Conservation (phyloP, 1,140 invertebrate species). For the Lycorma delicatula region DNA sequence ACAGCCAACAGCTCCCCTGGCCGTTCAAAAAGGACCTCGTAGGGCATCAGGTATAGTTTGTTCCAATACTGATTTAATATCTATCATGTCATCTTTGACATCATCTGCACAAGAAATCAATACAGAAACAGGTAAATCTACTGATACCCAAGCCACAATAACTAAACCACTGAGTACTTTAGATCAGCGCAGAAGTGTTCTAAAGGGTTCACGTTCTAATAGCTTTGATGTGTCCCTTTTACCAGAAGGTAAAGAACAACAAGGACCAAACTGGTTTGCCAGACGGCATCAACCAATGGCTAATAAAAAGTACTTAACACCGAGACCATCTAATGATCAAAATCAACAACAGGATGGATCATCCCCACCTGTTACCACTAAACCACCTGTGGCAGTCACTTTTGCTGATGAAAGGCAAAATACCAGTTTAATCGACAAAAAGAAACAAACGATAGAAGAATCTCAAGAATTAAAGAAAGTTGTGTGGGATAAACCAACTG, state of each 20-base stretch:
- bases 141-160: constrained; percentile 19
- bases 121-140: constrained; percentile 2
- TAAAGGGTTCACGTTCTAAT: constrained; percentile 60
- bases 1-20: constrained; percentile 11
- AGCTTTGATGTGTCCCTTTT: constrained; percentile 72
- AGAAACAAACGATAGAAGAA: not conserved
- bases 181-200: constrained; percentile 43
- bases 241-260: constrained; percentile 40
- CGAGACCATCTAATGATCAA: not conserved
- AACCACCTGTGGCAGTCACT: constrained; percentile 31
- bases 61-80: constrained; percentile 68
- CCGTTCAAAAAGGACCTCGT: constrained; percentile 5
- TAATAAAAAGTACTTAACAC: constrained; percentile 31
- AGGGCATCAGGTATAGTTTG: constrained; percentile 52
- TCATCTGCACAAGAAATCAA: constrained; percentile 66
- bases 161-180: constrained; percentile 25
- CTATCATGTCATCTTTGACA: constrained; percentile 67
- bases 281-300: constrained; percentile 62
- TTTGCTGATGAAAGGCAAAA: constrained; percentile 36
- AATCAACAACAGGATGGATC: not conserved
- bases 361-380: constrained; percentile 30
- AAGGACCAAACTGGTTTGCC: constrained; percentile 58
- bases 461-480: constrained; percentile 41
- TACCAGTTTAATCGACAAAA: constrained; percentile 5
- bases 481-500: constrained; percentile 60